Evolutionary conservation across 2,113 vertebrate genomes (phyloP), one percentile per base, ranked within the genome.

Genomic region (Prunella himalayana): DNA sequence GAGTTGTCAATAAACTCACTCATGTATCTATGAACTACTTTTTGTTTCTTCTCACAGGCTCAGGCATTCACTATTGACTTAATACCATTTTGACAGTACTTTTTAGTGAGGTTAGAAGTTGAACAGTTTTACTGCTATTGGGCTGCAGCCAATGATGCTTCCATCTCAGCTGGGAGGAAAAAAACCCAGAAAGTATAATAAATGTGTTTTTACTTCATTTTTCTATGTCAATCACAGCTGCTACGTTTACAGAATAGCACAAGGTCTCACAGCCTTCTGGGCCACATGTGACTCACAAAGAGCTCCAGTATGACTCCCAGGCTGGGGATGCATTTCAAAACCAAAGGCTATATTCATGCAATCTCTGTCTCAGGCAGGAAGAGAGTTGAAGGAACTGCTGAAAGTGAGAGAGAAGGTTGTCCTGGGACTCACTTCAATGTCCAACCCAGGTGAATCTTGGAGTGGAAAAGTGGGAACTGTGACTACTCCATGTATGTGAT

Each of bases 31-130:
- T 95, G 93, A 96, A 93, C 92, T 64, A 78, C 68, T 86, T 96
- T 86, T 96, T 97, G 89, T 95, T 94, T 96, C 80, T 76, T 83
- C 83, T 88, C 60, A 96, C 92, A 97, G 82, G 79, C 90, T 94
- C 37, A 60, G 54, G 71, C 92, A 95, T 94, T 95, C 94, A 96
- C 94, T 94, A 93, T 96, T 97, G 95, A 96, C 86, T 96, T 92
- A 94, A 68, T 81, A 60, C 71, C 28, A 69, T 93, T 97, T 88
- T 90, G 88, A 96, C 88, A 93, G 76, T 90, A 88, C 85, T 88
- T 90, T 94, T 75, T 78, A 92, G 82, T 81, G 90, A 96, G 83
- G 79, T 83, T 96, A 76, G 61, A 92, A 75, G 79, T 93, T 78
- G 90, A 96, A 94, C 39, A 88, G 76, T 95, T 95, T 94, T 94